Base-by-base conservation (phyloP, 2,113 vertebrate species). In the Xenus cinereus region DNA sequence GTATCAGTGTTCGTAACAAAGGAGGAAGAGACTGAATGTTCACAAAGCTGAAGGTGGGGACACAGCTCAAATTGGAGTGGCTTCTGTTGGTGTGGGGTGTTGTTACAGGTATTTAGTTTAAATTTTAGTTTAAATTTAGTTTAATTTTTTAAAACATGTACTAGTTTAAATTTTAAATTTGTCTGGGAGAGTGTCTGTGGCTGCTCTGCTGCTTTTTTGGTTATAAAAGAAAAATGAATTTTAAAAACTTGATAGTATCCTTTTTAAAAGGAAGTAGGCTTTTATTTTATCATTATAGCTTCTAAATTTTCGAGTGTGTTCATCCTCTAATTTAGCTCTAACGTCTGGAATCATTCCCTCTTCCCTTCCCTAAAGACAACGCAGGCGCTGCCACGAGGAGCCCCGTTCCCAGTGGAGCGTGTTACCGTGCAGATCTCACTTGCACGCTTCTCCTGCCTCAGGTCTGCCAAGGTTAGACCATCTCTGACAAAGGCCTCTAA, bases 1-100 rank as follows among this genome's bases (percentile, higher is more conserved):
- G 19, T 21, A 4, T 26, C 3, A 6, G 46, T 3, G 62, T 56
- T n/a, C 24, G 50, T 19, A 26, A 35, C 46, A 33, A 12, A 54
- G 14, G 26, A 30, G 46, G 43, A 14, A 9, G 78, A 39, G 60
- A 24, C 10, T 1, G 1, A 5, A 2, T 1, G 50, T 3, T 22
- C 33, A 19, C 35, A n/a, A 1, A 56, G 41, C 28, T 20, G 39
- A 41, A 19, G 17, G 72, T 5, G 50, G 12, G 23, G 33, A 28
- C 9, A 6, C 5, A 26, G 32, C 67, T 45, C 17, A 12, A 1
- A 21, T 5, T 23, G 32, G 63, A 27, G 50, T 24, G 59, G 35
- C 51, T 59, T 39, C 32, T 9, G 30, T 33, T 13, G 45, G 12
- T 17, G 6, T 3, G 63, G 24, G 78, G 1, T 56, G 77, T 35